Percentiles rank a stretch among this genome's conserved stretches.
Conservation (phyloP, 53 echinoderm and acorn worm genomes). For the Hippasteria phrygiana region DNA sequence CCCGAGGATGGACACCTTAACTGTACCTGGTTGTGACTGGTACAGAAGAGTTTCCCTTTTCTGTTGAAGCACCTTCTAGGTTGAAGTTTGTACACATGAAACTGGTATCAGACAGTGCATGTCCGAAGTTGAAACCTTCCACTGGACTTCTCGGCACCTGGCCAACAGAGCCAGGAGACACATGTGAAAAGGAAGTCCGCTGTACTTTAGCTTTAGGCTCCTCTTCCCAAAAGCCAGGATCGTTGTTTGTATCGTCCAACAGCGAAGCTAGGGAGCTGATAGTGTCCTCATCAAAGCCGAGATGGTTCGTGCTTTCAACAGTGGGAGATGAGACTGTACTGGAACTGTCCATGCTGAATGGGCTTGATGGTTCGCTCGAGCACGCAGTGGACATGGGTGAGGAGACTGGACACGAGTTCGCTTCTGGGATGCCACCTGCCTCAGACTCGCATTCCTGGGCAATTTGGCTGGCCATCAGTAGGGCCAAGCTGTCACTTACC, state of each 20-base stretch:
- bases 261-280: constrained; percentile 82
- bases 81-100: constrained; percentile 67
- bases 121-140: constrained; percentile 65
- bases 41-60: constrained; percentile 49
- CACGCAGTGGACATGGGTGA: constrained; percentile 67
- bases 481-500: constrained; percentile 60
- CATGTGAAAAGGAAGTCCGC: constrained; percentile 59
- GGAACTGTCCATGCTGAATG: constrained; percentile 51
- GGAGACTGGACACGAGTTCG: constrained; percentile 26
- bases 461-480: constrained; percentile 44
- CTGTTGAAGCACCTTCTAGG: constrained; percentile 54
- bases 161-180: constrained; percentile 50
- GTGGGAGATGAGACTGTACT: constrained; percentile 50
- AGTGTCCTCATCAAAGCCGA: constrained; percentile 84
- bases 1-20: constrained; percentile 66
- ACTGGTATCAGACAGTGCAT: constrained; percentile 48
- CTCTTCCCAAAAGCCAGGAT: constrained; percentile 55
- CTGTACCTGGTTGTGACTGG: constrained; percentile 62
- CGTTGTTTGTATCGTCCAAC: constrained; percentile 79
- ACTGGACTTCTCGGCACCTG: constrained; percentile 64
- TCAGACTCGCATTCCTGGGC: constrained; percentile 42
- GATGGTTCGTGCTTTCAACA: constrained; percentile 41
- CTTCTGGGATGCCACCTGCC: constrained; percentile 9
- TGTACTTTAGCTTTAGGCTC: constrained; percentile 57
- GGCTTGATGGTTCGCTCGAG: constrained; percentile 42